A percentile compares a stretch with the other conserved stretches of the same genome.
phyloP scores from a whole-genome alignment of 2,888 invertebrate genomes.

The Hypena proboscidalis region DNA sequence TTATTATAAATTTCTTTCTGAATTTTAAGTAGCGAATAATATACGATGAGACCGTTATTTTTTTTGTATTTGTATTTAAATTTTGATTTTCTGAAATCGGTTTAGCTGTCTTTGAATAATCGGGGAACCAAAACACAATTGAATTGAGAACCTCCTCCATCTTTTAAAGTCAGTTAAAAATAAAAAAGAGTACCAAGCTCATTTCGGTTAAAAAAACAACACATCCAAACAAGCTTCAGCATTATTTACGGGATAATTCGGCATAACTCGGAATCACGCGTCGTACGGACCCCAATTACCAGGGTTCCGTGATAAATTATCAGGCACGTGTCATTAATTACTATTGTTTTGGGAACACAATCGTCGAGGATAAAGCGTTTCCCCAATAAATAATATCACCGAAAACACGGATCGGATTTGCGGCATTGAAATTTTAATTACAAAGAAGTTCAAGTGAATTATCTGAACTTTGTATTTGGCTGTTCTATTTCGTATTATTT shows the following conservation, averaged over 20 bases:
- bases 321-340: constrained; percentile 49
- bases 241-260: constrained; percentile 23
- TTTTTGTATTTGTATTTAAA: too few species aligned
- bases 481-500: too few species aligned
- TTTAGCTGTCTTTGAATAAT: too few species aligned
- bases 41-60: too few species aligned
- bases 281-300: constrained; percentile 30
- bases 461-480: too few species aligned
- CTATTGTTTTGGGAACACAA: constrained; percentile 40
- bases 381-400: constrained; percentile 14
- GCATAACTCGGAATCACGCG: constrained; percentile 28
- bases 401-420: constrained; percentile 3
- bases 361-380: constrained; percentile 11
- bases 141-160: too few species aligned
- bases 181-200: background rate
- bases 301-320: constrained; percentile 40
- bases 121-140: too few species aligned
- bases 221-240: constrained; percentile 16
- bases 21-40: too few species aligned
- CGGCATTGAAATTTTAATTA: constrained; percentile 1
- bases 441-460: background rate
- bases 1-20: too few species aligned
- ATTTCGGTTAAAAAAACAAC: constrained; percentile 12
- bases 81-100: too few species aligned
- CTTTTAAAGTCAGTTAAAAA: too few species aligned